Base-by-base conservation (phyloP, 2,113 vertebrate species). In the Semnornis frantzii region DNA sequence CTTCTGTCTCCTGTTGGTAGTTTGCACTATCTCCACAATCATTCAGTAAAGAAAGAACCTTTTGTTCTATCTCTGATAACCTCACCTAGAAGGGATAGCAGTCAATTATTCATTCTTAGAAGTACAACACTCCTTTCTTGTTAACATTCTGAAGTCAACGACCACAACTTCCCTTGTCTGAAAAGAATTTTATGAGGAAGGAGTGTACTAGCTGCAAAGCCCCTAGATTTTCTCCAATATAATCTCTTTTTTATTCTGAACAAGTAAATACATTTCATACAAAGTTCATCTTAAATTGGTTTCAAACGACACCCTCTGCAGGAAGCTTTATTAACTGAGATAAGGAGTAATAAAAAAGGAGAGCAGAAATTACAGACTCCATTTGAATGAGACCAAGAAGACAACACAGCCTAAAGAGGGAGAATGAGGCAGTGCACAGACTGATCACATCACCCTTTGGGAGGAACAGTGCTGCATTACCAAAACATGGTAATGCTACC, bases 11-110 rank as follows among this genome's bases (percentile, higher is more conserved):
- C 18, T 97, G 97, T 13, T 98, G 97, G 39, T 96, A 92, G 62
- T 96, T 84, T 71, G 83, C 85, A 19, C 81, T 85, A 27, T 93
- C 95, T 97, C 92, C 97, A 87, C 83, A 96, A 13, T 90, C 84
- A 44, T 97, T 96, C 42, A 98, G 86, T 71, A 99, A 90, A 72
- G 74, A 92, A 77, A 92, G 84, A 5, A 99, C 97, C 87, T 98
- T 98, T 95, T 98, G 97, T 95, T 99, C 99, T 46, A 99, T 98
- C 96, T 99, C 98, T 87, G 97, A 97, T 89, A 99, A 97, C 97
- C 98, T 98, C 63, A 97, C 97, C 99, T 99, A 95, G 72, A 81
- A 96, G 74, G 58, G 27, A 96, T 73, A 96, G 52, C 31, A 96
- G 69, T 62, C 68, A 62, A 89, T 94, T 88, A 94, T 31, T 87